phyloP scores from a whole-genome alignment of 1,140 invertebrate species.

The Drosophila varians region DNA sequence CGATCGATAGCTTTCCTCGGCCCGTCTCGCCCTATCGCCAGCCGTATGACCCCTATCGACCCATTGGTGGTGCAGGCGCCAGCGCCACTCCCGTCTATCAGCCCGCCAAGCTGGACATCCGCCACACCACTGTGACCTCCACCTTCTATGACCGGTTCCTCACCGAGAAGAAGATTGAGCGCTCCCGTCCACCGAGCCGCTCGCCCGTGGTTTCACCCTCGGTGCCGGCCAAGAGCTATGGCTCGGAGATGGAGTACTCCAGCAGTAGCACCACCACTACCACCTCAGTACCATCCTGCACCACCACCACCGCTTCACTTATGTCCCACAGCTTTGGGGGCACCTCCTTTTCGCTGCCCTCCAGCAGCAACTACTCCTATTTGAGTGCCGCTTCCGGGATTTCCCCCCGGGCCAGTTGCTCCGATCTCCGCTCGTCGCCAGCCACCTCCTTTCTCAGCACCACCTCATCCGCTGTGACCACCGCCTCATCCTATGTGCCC shows the following conservation, averaged over 20 bases:
- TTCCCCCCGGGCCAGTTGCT: constrained; percentile 17
- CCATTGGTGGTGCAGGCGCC: constrained; percentile 18
- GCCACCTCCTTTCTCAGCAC: background rate
- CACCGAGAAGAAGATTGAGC: constrained; percentile 78
- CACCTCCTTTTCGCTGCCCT: constrained; percentile 43
- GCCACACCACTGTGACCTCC: constrained; percentile 82
- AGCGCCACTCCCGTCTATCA: constrained; percentile 64
- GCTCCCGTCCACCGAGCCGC: constrained; percentile 60
- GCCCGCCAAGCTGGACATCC: constrained; percentile 78
- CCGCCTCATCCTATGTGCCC: constrained; percentile 43
- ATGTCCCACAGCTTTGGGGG: constrained; percentile 60
- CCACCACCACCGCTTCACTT: constrained; percentile 28
- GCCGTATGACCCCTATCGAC: constrained; percentile 56
- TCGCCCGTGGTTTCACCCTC: constrained; percentile 72
- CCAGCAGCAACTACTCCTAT: constrained; percentile 52
- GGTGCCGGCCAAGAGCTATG: constrained; percentile 64
- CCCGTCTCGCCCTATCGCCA: constrained; percentile 71
- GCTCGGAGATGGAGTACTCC: constrained; percentile 18
- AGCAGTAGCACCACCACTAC: constrained; percentile 19
- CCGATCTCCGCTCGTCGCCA: constrained; percentile 38
- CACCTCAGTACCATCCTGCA: constrained; percentile 24
- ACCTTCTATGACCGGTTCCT: constrained; percentile 83
- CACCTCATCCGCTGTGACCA: constrained; percentile 4
- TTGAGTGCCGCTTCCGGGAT: constrained; percentile 31
- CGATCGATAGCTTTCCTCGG: constrained; percentile 42